Evolutionary conservation across 92 coral and sea anemone species (phyloP), one percentile per base, ranked within the genome.

Genomic region (Epizoanthus ramosus): DNA sequence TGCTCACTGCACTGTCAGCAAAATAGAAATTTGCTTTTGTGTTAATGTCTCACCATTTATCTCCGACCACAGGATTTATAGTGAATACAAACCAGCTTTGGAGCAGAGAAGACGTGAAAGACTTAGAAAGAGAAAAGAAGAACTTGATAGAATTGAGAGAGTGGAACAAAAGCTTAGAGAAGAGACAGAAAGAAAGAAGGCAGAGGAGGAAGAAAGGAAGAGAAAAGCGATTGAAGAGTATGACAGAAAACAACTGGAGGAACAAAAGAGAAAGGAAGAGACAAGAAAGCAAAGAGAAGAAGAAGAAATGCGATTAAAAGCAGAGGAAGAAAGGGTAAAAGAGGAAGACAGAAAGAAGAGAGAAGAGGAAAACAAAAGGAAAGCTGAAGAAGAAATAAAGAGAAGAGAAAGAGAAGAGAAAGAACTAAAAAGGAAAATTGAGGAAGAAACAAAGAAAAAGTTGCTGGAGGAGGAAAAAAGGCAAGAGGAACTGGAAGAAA

Each of bases 61-160:
- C 8, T 63, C 24, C 58, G 25, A 21, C 24, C 24, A 25, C 79
- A 93, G 98, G 86, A 83, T 84, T 60, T 83, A 89, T 66, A 63
- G 37, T 54, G 67, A 91, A 73, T 86, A 84, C 87, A 92, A 87
- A 21, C 87, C 83, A 7, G 15, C 81, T 71, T 75, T 91, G 14
- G 80, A 66, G 24, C 74, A 71, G 50, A 70, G 19, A 60, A 80
- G 72, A 23, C n/a, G 24, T 23, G 88, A 89, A 6, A 84, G 95
- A 59, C 15, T 60, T 35, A 58, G 47, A 23, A 86, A 63, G 74
- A 83, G 76, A 64, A 85, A 71, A 47, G 89, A 89, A 23, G 88
- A 89, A 56, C 89, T 89, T 16, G 92, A 85, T 24, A 58, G 80
- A 23, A 85, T 89, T 80, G 92, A 89, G 63, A 47, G 77, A 85